Evolutionary conservation across 2,797 vertebrate species (phyloP).

Genomic region (Oreochromis grahami): DNA sequence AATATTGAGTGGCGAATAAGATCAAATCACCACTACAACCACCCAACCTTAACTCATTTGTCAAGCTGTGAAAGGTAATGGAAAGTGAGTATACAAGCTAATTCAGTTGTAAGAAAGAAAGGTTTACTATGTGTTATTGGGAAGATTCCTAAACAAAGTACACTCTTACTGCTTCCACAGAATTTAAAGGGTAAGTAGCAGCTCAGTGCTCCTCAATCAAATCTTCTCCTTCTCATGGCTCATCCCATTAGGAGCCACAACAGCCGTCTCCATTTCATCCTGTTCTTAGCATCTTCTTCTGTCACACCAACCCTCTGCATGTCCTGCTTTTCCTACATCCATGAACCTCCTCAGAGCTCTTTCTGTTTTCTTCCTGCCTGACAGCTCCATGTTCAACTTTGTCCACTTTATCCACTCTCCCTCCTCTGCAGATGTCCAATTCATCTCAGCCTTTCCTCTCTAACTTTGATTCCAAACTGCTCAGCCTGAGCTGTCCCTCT

Average conservation of each 20-base stretch:
- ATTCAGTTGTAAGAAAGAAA: not conserved
- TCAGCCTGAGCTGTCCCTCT: too few species aligned
- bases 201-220: not conserved
- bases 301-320: too few species aligned
- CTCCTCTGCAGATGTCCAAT: too few species aligned
- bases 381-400: too few species aligned
- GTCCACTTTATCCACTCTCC: too few species aligned
- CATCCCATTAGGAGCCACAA: not conserved
- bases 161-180: not conserved
- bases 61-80: not conserved
- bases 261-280: not conserved
- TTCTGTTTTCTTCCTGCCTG: too few species aligned
- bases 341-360: too few species aligned
- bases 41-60: not conserved
- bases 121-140: not conserved
- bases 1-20: not conserved
- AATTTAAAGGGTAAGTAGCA: not conserved
- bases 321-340: too few species aligned
- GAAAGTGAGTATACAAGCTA: not conserved
- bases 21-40: not conserved
- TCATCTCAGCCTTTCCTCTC: too few species aligned
- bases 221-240: not conserved
- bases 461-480: too few species aligned
- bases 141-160: not conserved
- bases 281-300: too few species aligned